These are phyloP conservation scores for Griposia aprilina DNA, from an alignment of 2,888 invertebrate genomes.

Conservation along the genomic window DNA sequence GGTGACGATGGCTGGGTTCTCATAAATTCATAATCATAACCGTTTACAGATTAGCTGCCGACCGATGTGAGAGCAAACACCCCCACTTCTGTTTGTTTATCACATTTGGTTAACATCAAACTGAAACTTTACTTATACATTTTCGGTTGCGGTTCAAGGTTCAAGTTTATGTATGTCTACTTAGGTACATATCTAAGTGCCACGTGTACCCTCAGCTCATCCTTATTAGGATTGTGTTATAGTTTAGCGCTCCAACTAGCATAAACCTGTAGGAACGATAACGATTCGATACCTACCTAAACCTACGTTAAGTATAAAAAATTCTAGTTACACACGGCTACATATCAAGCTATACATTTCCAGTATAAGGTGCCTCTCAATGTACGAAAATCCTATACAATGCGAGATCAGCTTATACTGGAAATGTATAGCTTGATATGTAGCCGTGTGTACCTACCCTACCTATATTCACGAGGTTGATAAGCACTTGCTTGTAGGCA, in stretches of 20 bases:
- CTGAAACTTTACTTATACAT: conserved; percentile 58
- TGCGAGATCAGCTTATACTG: no score
- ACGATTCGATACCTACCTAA: neutral
- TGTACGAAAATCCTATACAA: no score
- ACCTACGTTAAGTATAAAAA: no score
- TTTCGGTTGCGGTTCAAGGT: conserved; percentile 48
- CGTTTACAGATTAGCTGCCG: conserved; percentile 68
- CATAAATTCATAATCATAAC: conserved; percentile 68
- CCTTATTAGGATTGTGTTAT: neutral
- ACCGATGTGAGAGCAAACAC: conserved; percentile 70
- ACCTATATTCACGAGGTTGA: neutral
- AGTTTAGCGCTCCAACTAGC: neutral
- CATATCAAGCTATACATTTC: no score
- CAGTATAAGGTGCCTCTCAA: no score
- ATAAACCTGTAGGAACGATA: neutral
- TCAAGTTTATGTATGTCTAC: conserved; percentile 33
- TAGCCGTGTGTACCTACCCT: no score
- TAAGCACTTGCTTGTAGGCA: neutral
- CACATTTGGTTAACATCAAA: conserved; percentile 77
- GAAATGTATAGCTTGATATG: no score
- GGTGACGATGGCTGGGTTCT: conserved; percentile 59
- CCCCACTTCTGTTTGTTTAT: conserved; percentile 72
- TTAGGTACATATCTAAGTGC: neutral
- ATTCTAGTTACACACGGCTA: no score
- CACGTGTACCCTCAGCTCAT: conserved; percentile 6